Percentiles rank a stretch among this genome's conserved stretches.
Evolutionary conservation across 2,797 vertebrate genomes (phyloP).

Genomic region (Alauda arvensis): DNA sequence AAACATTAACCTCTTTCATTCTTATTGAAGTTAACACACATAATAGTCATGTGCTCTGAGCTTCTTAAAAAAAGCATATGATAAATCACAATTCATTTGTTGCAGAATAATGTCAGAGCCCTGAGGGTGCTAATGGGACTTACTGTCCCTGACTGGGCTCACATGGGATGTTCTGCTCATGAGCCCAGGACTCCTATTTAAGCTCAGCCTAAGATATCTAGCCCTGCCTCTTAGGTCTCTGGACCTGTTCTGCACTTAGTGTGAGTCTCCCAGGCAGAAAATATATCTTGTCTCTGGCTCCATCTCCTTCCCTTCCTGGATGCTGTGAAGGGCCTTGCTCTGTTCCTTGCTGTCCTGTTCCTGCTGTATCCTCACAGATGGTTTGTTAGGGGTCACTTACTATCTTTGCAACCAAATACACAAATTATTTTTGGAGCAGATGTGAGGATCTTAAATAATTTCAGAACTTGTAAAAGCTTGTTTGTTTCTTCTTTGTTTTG

Average conservation of each 20-base stretch:
- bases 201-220: accelerated
- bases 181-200: background rate
- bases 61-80: background rate
- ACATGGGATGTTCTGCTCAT: background rate
- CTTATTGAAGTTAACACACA: background rate
- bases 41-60: background rate
- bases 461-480: background rate
- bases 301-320: background rate
- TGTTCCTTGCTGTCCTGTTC: background rate
- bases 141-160: background rate
- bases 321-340: background rate
- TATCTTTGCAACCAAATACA: background rate
- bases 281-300: background rate
- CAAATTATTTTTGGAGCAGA: background rate
- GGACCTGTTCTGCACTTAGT: accelerated
- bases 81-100: background rate
- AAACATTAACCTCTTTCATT: background rate
- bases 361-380: background rate
- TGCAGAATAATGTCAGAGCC: background rate
- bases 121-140: background rate
- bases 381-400: background rate
- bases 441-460: accelerated
- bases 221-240: accelerated
- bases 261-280: accelerated
- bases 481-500: background rate